Conservation (phyloP, 2,113 vertebrate species). For the Micromys minutus region DNA sequence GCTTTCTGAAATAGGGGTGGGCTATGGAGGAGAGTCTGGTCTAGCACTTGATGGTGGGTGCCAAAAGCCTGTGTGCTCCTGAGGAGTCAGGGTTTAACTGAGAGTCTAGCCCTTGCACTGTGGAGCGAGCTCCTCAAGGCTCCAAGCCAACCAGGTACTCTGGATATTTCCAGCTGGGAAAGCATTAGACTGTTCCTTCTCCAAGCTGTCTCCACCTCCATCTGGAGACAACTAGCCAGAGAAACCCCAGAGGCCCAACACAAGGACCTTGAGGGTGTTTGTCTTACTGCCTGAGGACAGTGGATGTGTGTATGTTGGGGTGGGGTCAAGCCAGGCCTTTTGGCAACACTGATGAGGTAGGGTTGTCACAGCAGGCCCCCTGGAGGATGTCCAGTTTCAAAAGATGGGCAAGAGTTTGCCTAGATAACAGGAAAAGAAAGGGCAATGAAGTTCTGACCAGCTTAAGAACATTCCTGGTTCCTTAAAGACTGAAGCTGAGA, state of each 20-base stretch:
- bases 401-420: conserved; percentile 19
- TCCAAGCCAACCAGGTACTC: conserved; percentile 47
- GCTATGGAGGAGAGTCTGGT: neutral
- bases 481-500: conserved; percentile 13
- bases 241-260: conserved; percentile 6
- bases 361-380: conserved; percentile 34
- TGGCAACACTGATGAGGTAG: conserved; percentile 15
- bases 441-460: neutral
- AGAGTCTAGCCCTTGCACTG: neutral
- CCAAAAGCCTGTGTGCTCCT: neutral
- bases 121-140: conserved; percentile 39
- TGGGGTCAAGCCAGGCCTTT: neutral
- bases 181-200: neutral
- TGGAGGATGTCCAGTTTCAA: conserved; percentile 19
- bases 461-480: neutral
- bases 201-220: neutral
- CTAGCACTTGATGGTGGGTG: neutral
- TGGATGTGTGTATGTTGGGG: neutral
- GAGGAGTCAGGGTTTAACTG: neutral
- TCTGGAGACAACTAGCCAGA: neutral
- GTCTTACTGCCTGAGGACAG: neutral
- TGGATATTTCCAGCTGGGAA: conserved; percentile 40
- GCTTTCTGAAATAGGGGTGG: neutral
- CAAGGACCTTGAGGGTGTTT: neutral
- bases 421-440: conserved; percentile 36